These are phyloP conservation scores for Pararge aegeria DNA, from an alignment of 1,140 invertebrate species.

Conservation along the genomic window DNA sequence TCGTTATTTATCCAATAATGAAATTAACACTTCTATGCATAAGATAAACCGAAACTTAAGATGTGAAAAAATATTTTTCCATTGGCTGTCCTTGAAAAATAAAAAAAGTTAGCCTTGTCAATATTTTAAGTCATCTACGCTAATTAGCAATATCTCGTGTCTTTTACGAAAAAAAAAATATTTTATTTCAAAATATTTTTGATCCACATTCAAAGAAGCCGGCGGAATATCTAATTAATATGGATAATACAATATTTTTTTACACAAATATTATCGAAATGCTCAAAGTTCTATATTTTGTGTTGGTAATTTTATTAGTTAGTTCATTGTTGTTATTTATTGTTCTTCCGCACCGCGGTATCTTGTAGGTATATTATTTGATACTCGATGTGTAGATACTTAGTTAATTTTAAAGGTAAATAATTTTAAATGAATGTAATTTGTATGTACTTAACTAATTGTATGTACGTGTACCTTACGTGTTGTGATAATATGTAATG, in stretches of 20 bases:
- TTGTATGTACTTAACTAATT: conserved; percentile 47
- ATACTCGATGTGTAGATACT: conserved; percentile 43
- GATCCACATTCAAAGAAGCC: conserved; percentile 44
- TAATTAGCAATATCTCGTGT: no score
- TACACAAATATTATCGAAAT: conserved; percentile 73
- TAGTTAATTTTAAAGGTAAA: conserved; percentile 59
- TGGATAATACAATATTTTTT: conserved; percentile 66
- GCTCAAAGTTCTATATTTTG: conserved; percentile 76
- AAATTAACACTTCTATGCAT: no score
- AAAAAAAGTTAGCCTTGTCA: no score
- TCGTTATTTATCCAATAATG: no score
- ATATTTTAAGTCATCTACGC: no score
- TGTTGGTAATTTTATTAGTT: conserved; percentile 74
- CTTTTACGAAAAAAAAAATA: background rate
- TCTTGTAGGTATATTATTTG: conserved; percentile 47
- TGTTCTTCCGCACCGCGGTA: conserved; percentile 40
- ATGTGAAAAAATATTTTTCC: no score
- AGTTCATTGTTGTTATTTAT: conserved; percentile 67
- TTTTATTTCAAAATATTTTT: background rate
- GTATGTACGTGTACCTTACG: conserved; percentile 67
- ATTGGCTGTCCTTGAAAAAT: no score
- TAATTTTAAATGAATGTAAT: conserved; percentile 52
- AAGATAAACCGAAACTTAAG: no score
- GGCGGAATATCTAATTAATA: conserved; percentile 36
- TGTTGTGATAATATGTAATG: conserved; percentile 73